Conservation (phyloP, 1,140 invertebrate species). For the Periplaneta americana region DNA sequence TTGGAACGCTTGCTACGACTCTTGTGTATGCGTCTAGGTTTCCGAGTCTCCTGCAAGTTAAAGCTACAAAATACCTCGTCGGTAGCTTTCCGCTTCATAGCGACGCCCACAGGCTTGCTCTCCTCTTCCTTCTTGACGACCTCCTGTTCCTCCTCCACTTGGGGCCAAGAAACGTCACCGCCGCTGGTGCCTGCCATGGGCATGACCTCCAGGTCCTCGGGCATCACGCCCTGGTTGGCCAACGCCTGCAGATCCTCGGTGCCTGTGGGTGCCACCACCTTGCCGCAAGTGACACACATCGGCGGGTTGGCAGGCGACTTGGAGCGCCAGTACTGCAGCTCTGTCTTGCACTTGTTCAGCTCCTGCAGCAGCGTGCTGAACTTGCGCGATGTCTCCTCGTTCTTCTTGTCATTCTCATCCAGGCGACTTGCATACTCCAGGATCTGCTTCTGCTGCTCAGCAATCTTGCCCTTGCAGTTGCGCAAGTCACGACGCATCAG, state of each 20-base stretch:
- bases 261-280: constrained; percentile 34
- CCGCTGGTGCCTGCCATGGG: background rate
- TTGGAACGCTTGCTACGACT: constrained; percentile 3
- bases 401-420: constrained; percentile 85
- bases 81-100: background rate
- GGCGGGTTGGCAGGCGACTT: constrained; percentile 68
- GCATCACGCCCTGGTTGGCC: constrained; percentile 52
- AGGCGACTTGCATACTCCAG: constrained; percentile 73
- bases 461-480: constrained; percentile 67
- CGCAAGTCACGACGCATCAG: constrained; percentile 68
- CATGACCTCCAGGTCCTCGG: constrained; percentile 36
- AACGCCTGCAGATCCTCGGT: constrained; percentile 52
- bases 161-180: background rate
- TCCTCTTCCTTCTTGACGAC: background rate
- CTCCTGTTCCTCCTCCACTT: background rate
- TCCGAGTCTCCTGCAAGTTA: background rate
- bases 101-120: background rate
- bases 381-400: constrained; percentile 80
- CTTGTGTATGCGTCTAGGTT: background rate
- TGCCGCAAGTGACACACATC: constrained; percentile 44
- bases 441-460: constrained; percentile 77
- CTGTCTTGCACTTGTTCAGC: constrained; percentile 84
- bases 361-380: constrained; percentile 80
- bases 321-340: constrained; percentile 82
- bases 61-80: background rate